phyloP scores from a whole-genome alignment of 2,113 vertebrate genomes.

The Salminus brasiliensis region DNA sequence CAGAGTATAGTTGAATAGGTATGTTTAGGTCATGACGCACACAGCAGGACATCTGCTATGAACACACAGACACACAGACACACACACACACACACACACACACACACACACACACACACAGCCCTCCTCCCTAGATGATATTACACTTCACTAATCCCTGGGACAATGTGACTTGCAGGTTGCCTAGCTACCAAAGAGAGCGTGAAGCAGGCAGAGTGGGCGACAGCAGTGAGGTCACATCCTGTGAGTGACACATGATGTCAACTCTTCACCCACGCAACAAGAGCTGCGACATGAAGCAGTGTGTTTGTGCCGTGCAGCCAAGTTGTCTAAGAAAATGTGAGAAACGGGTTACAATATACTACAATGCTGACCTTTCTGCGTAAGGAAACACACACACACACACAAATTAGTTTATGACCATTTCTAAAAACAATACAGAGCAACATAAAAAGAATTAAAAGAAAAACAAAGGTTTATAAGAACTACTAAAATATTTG shows the following conservation, averaged over 20 bases:
- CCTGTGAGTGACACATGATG: conserved; percentile 62
- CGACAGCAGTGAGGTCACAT: conserved; percentile 67
- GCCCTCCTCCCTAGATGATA: conserved; percentile 60
- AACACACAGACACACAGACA: conserved; percentile 24
- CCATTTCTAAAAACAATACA: too few species aligned
- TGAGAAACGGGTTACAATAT: background rate
- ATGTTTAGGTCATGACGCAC: conserved; percentile 16
- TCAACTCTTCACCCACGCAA: conserved; percentile 4
- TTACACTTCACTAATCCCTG: conserved; percentile 71
- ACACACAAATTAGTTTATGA: too few species aligned
- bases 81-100: conserved; percentile 19
- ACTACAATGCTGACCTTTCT: too few species aligned
- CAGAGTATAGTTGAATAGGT: background rate
- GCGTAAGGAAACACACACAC: too few species aligned
- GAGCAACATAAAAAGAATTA: too few species aligned
- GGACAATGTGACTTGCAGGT: conserved; percentile 71
- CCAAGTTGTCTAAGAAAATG: background rate
- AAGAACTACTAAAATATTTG: too few species aligned
- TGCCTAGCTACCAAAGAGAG: conserved; percentile 70
- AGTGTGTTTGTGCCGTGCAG: background rate
- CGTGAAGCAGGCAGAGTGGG: conserved; percentile 60
- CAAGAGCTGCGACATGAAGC: conserved; percentile 45
- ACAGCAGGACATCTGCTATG: conserved; percentile 30
- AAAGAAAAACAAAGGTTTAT: too few species aligned
- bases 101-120: background rate